phyloP scores from a whole-genome alignment of 1,140 invertebrate species.

The Yoshiicerus persimilis region DNA sequence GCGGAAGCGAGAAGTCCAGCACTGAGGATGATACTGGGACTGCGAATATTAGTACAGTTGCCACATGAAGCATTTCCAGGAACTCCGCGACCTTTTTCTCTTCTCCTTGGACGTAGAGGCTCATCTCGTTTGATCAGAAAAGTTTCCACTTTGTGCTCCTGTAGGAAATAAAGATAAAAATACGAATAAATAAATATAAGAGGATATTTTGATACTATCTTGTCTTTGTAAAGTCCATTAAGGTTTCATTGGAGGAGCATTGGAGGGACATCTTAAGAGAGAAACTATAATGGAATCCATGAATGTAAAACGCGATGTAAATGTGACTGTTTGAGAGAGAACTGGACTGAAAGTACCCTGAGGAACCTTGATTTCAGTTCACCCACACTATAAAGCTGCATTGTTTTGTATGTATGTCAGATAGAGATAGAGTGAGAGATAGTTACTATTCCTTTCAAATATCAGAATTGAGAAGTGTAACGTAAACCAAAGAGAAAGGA shows the following conservation, averaged over 20 bases:
- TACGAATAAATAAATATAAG: background rate
- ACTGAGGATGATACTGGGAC: constrained; percentile 47
- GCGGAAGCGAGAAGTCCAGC: constrained; percentile 44
- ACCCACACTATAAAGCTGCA: background rate
- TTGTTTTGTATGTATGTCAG: background rate
- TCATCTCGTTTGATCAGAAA: constrained; percentile 87
- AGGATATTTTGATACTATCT: background rate
- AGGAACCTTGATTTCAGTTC: background rate
- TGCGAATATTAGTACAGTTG: constrained; percentile 28
- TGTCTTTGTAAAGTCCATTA: background rate
- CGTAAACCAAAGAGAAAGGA: background rate
- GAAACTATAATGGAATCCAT: no score
- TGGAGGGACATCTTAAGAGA: no score
- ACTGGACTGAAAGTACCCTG: background rate
- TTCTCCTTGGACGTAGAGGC: constrained; percentile 64
- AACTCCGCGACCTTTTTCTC: constrained; percentile 48
- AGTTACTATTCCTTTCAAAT: background rate
- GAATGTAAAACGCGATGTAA: no score
- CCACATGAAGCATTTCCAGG: constrained; percentile 45
- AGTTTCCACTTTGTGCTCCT: constrained; percentile 83
- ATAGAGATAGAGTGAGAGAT: background rate
- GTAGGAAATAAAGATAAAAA: constrained; percentile 44
- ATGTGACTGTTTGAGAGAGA: background rate
- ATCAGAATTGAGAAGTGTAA: background rate
- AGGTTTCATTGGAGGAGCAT: no score